phyloP scores from a whole-genome alignment of 2,888 invertebrate genomes.

The Choristoneura rosaceana region DNA sequence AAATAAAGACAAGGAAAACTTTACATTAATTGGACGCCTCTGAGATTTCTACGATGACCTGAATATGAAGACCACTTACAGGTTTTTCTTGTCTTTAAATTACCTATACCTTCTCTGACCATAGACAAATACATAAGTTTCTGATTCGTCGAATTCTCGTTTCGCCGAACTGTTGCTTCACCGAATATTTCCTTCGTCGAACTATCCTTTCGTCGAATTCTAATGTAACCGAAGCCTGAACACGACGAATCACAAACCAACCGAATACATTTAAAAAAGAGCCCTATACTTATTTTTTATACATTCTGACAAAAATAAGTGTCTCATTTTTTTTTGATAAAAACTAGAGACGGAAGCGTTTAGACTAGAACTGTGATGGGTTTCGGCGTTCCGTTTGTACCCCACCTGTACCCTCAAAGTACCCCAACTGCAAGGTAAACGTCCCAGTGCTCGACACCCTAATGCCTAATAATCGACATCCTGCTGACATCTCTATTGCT shows the following conservation, averaged over 20 bases:
- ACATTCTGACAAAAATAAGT: constrained; percentile 72
- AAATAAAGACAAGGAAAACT: background rate
- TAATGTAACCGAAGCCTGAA: background rate
- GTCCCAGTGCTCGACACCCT: no score
- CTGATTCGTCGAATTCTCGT: background rate
- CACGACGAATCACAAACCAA: background rate
- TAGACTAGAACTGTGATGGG: constrained; percentile 65
- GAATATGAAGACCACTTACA: background rate
- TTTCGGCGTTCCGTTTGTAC: background rate
- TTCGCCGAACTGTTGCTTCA: background rate
- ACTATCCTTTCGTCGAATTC: background rate
- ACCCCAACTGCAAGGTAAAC: no score
- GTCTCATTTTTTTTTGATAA: constrained; percentile 54
- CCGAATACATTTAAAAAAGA: constrained; percentile 46
- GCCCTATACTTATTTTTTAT: constrained; percentile 58
- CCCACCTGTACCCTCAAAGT: no score
- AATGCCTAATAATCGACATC: no score
- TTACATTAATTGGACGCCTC: background rate
- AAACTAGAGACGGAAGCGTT: constrained; percentile 73
- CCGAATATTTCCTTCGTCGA: background rate
- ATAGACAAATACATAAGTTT: constrained; percentile 34
- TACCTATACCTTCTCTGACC: constrained; percentile 23
- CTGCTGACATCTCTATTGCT: no score
- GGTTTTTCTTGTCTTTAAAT: background rate
- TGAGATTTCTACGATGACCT: background rate